Evolutionary conservation across 2,113 vertebrate species (phyloP).

Genomic region (Tretioscincus oriximinensis): DNA sequence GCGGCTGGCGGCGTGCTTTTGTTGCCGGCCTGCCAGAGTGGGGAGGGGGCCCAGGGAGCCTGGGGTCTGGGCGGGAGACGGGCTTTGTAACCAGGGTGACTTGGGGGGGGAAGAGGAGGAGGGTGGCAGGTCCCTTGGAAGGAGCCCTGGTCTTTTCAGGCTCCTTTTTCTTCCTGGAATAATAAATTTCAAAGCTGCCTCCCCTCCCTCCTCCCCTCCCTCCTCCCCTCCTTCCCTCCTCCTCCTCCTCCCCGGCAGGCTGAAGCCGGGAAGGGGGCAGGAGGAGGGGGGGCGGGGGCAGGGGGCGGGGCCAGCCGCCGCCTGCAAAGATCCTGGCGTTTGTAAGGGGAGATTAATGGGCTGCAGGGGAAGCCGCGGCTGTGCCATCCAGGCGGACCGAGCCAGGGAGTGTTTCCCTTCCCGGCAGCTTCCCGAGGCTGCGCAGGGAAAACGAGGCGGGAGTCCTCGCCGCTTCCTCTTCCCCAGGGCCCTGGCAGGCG

Average conservation of each 20-base stretch:
- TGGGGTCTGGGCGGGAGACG: conserved; percentile 30
- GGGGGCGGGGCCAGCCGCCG: no score
- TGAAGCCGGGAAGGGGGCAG: background rate
- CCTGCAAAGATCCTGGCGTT: conserved; percentile 10
- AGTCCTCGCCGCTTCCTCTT: background rate
- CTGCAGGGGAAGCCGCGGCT: background rate
- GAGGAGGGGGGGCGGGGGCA: background rate
- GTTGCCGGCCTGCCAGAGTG: background rate
- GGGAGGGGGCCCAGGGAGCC: conserved; percentile 12
- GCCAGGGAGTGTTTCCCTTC: background rate
- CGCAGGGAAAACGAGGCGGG: background rate
- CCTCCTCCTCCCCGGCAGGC: background rate
- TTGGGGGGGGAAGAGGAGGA: conserved; percentile 44
- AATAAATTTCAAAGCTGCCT: conserved; percentile 56
- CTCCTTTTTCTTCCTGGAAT: conserved; percentile 6
- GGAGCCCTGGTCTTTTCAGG: conserved; percentile 48
- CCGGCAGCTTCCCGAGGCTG: conserved; percentile 9
- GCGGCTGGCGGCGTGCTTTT: conserved; percentile 3
- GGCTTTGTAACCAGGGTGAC: conserved; percentile 64
- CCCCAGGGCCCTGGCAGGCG: background rate
- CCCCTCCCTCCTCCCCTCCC: conserved; percentile 23
- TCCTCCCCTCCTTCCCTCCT: conserved; percentile 8
- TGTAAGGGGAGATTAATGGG: conserved; percentile 27
- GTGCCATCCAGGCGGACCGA: background rate
- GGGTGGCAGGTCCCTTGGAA: conserved; percentile 31